Evolutionary conservation across 1,140 invertebrate species (phyloP), one percentile per base, ranked within the genome.

Genomic region (Trachelipus rathkii): DNA sequence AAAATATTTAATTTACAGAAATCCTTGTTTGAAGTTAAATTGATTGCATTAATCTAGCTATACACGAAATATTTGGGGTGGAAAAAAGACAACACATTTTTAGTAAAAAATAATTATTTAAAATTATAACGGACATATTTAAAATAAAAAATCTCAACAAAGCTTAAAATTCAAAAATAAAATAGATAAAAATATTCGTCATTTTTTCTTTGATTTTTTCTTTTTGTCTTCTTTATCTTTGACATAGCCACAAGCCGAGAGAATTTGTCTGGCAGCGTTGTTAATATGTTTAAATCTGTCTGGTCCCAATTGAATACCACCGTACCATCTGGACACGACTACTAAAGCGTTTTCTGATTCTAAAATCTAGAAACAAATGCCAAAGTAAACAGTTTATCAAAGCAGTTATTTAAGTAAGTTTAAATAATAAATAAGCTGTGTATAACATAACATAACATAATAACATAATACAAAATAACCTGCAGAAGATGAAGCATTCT

Each of bases 251-350:
- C 85, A 83, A 21, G 82, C 45, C 43, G 84, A 79, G 13, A 93
- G 83, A 4, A 89, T 88, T 80, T 90, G 87, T 78, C 90, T 84
- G 0, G 91, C 91, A 7, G 91, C 90, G 85, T 94, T 94, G 83
- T 91, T 95, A 73, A 95, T 95, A 82, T 95, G 92, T 75, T 92
- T 90, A 84, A 95, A 96, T 79, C 94, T 87, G 83, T 95, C 93
- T 10, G 92, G 89, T 9, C 93, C 93, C 3, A 96, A 85, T 79
- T 91, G 91, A 75, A 94, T 91, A 11, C 94, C 94, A 21, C 94
- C 94, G 85, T 92, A 95, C 94, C 94, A 96, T 83, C 94, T 87
- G 11, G n/a, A n/a, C n/a, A 95, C 92, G 0, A 95, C 89, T 11
- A 96, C 91, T 10, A 93, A 79, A 0, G 93, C 88, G 85, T 94